Base-by-base conservation (phyloP, 2,888 invertebrate species). In the Rotaria socialis region DNA sequence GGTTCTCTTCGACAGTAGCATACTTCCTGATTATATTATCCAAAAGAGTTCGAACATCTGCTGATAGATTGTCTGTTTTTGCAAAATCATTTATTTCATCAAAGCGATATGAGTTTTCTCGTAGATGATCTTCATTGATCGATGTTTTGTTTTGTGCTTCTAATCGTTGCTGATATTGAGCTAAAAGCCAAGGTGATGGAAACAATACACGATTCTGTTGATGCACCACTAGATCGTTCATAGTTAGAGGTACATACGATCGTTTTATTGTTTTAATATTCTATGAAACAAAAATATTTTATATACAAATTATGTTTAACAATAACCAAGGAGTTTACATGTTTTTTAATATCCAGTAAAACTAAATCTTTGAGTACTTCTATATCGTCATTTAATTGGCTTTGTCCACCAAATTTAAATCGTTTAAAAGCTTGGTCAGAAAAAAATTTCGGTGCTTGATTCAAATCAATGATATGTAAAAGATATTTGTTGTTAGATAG, bases 371-470 rank as follows among this genome's bases (percentile, higher is more conserved):
- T 75, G 7, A 75, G 41, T 43, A 22, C 24, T 75, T 75, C 75
- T 22, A 75, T 19, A 24, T 75, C 43, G 11, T 4, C 10, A n/a
- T 75, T 41, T 22, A 24, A 10, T 24, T 47, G 24, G 11, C 10
- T 43, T 43, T 75, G 24, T 41, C 43, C 14, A 43, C 75, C 41
- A 1, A 75, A 43, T 24, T 75, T 24, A 75, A 75, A 75, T 75
- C 75, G 43, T 75, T 75, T 75, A 43, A 75, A 75, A 10, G 75
- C 75, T 19, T 75, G 16, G 24, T 75, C 10, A 47, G 75, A 75
- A 75, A 75, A 75, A 24, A 75, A 75, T 22, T 75, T 75, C 0
- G 75, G 75, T 75, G 75, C 75, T 47, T 75, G 75, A 24, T 75
- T 24, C 22, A 75, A 22, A 19, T 75, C 75, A 24, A 75, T 75